Conservation (phyloP, 1,140 invertebrate genomes). For the Cydia pomonella region DNA sequence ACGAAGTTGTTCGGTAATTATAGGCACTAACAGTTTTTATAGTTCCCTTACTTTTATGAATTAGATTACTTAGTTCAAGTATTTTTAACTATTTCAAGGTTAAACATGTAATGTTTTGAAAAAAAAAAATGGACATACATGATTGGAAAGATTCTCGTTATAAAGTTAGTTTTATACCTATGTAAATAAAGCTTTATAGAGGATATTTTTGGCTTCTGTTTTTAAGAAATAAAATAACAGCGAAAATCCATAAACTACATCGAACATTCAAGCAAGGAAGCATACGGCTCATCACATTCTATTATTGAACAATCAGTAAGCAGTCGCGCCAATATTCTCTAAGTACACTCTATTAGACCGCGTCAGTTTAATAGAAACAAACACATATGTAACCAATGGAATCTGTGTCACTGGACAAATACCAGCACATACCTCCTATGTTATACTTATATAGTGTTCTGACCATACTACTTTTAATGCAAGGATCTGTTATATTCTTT, state of each 20-base stretch:
- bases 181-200: too few relatives aligned
- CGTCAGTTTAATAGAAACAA: constrained; percentile 34
- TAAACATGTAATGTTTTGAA: background rate
- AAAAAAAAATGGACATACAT: background rate
- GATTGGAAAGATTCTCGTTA: background rate
- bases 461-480: background rate
- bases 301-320: background rate
- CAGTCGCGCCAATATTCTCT: constrained; percentile 3
- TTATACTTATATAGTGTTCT: background rate
- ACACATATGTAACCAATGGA: constrained; percentile 32
- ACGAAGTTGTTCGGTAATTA: background rate
- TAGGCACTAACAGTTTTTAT: background rate
- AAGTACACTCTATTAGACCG: constrained; percentile 14
- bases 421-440: background rate
- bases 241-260: background rate
- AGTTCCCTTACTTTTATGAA: background rate
- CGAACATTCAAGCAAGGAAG: background rate
- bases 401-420: constrained; percentile 33
- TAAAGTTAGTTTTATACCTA: too few relatives aligned
- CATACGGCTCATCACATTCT: background rate
- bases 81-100: too few relatives aligned
- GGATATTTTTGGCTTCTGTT: too few relatives aligned
- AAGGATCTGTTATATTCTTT: background rate
- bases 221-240: too few relatives aligned
- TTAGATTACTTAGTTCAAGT: background rate